Percentiles rank a stretch among this genome's conserved stretches.
Conservation (phyloP, 2,113 vertebrate species). For the rabbit (Oryctolagus cuniculus) region DNA sequence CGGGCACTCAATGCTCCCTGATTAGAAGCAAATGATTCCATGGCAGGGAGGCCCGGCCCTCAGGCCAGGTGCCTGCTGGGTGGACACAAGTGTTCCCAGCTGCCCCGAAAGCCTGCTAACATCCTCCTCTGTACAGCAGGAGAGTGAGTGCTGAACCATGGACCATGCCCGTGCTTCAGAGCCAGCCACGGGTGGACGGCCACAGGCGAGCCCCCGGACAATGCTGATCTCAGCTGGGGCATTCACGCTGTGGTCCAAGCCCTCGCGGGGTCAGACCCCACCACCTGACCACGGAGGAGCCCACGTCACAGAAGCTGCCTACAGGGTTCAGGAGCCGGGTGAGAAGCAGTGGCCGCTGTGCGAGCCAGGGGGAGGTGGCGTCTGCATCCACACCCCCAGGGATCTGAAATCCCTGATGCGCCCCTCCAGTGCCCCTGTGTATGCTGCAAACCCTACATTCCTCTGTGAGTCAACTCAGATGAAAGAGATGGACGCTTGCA, state of each 20-base stretch:
- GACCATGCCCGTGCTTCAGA: slow-evolving; percentile 75
- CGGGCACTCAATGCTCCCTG: neutral
- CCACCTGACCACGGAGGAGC: neutral
- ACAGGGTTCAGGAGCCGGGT: too few species aligned
- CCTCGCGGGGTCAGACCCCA: slow-evolving; percentile 40
- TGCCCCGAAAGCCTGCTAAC: neutral
- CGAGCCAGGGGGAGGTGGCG: too few species aligned
- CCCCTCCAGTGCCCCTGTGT: neutral
- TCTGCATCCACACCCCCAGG: neutral
- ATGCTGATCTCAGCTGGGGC: slow-evolving; percentile 29
- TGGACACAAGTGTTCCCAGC: neutral
- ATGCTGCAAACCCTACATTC: neutral
- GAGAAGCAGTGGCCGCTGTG: too few species aligned
- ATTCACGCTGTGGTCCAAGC: neutral
- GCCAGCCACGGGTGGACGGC: neutral
- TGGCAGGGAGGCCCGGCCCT: neutral
- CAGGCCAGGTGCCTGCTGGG: neutral
- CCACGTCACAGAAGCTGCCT: slow-evolving; percentile 56
- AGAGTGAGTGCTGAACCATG: slow-evolving; percentile 71
- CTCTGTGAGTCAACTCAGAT: neutral
- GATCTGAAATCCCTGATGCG: neutral
- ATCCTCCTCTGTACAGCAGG: slow-evolving; percentile 43
- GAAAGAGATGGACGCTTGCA: slow-evolving; percentile 30
- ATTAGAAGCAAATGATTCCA: neutral
- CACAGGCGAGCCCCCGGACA: slow-evolving; percentile 5